Evolutionary conservation across 2,797 vertebrate species (phyloP), one percentile per base, ranked within the genome.

Genomic region (Ctenopoma kingsleyae): DNA sequence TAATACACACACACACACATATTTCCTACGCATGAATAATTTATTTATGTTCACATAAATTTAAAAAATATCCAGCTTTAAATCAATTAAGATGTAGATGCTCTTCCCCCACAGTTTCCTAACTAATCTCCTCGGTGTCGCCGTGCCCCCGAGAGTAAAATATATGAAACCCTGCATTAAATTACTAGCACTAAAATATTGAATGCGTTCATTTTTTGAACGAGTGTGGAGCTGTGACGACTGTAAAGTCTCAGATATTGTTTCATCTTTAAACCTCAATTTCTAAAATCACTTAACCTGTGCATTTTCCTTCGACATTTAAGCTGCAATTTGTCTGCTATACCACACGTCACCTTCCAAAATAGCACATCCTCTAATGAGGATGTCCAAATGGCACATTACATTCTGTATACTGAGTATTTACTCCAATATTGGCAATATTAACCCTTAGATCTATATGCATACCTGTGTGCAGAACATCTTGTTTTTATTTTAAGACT

Each of bases 21-120:
- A 56, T 38, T 19, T 62, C 11, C 19, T 6, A 8, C 2, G 11
- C 60, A 71, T 64, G 69, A 82, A 82, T 84, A 48, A 84, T 71
- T 67, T n/a, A 82, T 80, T 52, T 27, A n/a, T 58, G 57, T 35
- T 71, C 57, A 52, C 60, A 76, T 52, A 47, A 57, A 82, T 74
- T 20, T 53, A 43, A 72, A 30, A 81, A 82, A 78, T 69, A 74
- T 82, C 60, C 55, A 25, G 41, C 65, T 40, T 63, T 15, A 68
- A 67, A 77, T 80, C 69, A 62, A 52, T 87, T 80, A 66, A 54
- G 59, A 79, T 71, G 70, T 76, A 77, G 67, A 81, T 68, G 68
- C 20, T 65, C 73, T 66, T 66, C 58, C 35, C 50, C 35, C 36
- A 32, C 62, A 6, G 32, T 71, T 53, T 54, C 59, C 53, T 44